These are phyloP conservation scores for Aspidapion aeneum DNA, from an alignment of 2,888 invertebrate genomes.

Conservation along the genomic window DNA sequence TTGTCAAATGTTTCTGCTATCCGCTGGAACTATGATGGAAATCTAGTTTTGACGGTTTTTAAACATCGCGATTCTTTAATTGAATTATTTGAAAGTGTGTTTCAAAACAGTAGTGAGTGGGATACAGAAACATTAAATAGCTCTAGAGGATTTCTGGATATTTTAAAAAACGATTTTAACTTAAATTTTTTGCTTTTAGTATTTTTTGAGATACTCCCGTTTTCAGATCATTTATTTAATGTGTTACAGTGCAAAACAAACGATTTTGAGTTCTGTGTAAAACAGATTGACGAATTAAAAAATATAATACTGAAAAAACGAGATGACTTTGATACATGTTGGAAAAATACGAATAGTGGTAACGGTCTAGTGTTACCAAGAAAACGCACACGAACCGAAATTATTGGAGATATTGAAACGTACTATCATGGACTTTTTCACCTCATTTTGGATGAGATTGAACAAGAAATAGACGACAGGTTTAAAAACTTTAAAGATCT, in stretches of 20 bases:
- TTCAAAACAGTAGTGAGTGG: slow-evolving; percentile 19
- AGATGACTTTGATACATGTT: slow-evolving; percentile 6
- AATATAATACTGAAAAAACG: neutral
- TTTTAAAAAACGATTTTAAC: slow-evolving; percentile 19
- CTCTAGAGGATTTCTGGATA: slow-evolving; percentile 16
- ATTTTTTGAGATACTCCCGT: slow-evolving; percentile 22
- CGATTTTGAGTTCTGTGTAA: slow-evolving; percentile 6
- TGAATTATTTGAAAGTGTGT: slow-evolving; percentile 18
- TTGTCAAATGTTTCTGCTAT: slow-evolving; percentile 22
- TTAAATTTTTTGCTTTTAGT: slow-evolving; percentile 25
- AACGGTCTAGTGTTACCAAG: neutral
- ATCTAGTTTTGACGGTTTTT: slow-evolving; percentile 24
- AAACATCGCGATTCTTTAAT: slow-evolving; percentile 11
- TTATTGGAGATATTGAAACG: slow-evolving; percentile 3
- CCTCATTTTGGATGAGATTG: slow-evolving; percentile 6
- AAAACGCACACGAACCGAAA: neutral
- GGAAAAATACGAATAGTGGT: slow-evolving; percentile 4
- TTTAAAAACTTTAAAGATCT: slow-evolving; percentile 12
- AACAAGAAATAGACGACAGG: neutral
- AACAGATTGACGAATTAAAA: slow-evolving; percentile 3
- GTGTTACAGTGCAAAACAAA: slow-evolving; percentile 9
- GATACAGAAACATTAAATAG: slow-evolving; percentile 18
- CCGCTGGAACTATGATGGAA: slow-evolving; percentile 24
- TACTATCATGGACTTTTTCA: slow-evolving; percentile 3
- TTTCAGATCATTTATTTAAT: neutral